Conservation (phyloP, 2,797 vertebrate genomes). For the Gymnothorax reevesii region DNA sequence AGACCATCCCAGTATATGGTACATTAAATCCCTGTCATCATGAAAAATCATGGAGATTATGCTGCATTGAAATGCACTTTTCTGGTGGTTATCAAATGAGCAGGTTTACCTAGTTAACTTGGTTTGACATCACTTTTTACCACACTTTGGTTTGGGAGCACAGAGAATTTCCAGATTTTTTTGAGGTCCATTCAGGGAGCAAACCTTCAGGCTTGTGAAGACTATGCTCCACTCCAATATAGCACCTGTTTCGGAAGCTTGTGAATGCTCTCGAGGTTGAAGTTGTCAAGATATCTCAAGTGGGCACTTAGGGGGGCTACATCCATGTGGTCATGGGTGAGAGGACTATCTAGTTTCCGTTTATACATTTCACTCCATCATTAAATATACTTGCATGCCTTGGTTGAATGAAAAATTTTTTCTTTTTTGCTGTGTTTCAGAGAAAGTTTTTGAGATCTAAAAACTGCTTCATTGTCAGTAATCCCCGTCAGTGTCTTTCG, state of each 20-base stretch:
- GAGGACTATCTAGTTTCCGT: neutral
- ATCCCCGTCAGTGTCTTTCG: slow-evolving; percentile 6
- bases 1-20: neutral
- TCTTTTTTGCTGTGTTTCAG: neutral
- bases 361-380: neutral
- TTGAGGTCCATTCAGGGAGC: no score
- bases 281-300: no score
- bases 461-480: neutral
- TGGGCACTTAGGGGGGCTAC: no score
- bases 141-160: no score
- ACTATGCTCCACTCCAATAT: no score
- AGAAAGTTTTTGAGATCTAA: neutral
- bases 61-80: neutral
- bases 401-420: no score
- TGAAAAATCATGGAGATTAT: neutral
- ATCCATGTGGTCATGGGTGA: no score
- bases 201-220: no score
- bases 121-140: neutral
- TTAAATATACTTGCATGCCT: no score
- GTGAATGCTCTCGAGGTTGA: no score
- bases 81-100: neutral
- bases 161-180: no score
- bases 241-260: no score
- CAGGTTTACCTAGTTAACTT: neutral
- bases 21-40: neutral